phyloP scores from a whole-genome alignment of 1,140 invertebrate genomes.

The Drosophila insularis region DNA sequence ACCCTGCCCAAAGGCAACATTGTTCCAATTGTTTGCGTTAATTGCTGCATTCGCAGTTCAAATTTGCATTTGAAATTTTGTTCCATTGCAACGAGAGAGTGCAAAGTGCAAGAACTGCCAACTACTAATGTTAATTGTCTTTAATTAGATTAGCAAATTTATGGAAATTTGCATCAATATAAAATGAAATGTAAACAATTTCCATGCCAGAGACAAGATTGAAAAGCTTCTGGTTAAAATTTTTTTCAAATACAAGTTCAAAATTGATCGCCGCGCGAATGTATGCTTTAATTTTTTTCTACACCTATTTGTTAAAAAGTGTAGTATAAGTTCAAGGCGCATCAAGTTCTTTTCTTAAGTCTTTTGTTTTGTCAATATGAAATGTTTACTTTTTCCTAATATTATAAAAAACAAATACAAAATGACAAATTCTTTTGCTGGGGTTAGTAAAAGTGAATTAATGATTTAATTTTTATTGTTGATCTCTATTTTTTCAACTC shows the following conservation, averaged over 20 bases:
- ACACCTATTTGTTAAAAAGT: neutral
- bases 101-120: slow-evolving; percentile 64
- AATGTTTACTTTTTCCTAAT: neutral
- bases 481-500: too few species aligned
- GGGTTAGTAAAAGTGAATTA: too few species aligned
- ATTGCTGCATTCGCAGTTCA: slow-evolving; percentile 51
- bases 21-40: slow-evolving; percentile 55
- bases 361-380: slow-evolving; percentile 45
- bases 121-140: slow-evolving; percentile 57
- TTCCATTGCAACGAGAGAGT: slow-evolving; percentile 34
- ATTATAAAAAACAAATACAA: too few species aligned
- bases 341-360: slow-evolving; percentile 56
- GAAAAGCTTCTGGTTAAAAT: neutral
- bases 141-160: slow-evolving; percentile 52
- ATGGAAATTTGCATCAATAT: neutral
- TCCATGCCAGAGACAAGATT: neutral
- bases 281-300: slow-evolving; percentile 25
- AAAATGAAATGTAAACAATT: neutral
- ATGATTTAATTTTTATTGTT: too few species aligned
- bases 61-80: slow-evolving; percentile 14
- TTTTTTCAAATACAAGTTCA: neutral
- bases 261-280: slow-evolving; percentile 14
- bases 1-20: slow-evolving; percentile 4
- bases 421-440: neutral
- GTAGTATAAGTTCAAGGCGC: slow-evolving; percentile 23